Evolutionary conservation across 2,113 vertebrate species (phyloP).

Genomic region (Entomyzon cyanotis): DNA sequence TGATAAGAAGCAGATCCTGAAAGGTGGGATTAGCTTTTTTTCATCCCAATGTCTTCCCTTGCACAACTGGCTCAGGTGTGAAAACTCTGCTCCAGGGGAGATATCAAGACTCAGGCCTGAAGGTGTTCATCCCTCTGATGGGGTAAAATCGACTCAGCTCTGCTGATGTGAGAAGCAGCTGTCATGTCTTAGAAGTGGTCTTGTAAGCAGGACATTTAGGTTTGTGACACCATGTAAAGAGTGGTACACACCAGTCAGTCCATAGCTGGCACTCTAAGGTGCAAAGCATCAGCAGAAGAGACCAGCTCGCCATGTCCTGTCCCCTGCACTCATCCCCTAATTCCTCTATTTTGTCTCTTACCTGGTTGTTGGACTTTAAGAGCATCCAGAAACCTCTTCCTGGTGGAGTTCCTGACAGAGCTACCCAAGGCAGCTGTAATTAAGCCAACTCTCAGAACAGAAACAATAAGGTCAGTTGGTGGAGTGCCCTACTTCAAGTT

Average conservation of each 20-base stretch:
- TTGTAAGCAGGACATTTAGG: background rate
- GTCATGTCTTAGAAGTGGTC: background rate
- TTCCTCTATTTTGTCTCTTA: background rate
- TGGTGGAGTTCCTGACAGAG: background rate
- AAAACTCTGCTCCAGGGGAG: background rate
- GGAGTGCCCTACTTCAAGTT: background rate
- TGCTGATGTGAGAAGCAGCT: background rate
- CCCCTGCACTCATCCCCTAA: background rate
- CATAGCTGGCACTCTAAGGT: background rate
- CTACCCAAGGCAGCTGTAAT: background rate
- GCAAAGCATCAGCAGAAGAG: background rate
- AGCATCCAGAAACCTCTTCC: background rate
- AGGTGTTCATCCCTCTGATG: background rate
- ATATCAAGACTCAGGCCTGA: rapidly evolving
- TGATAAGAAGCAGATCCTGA: background rate
- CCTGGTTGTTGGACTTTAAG: too few relatives aligned
- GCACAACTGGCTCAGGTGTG: background rate
- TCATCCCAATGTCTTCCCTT: background rate
- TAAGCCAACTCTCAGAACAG: background rate
- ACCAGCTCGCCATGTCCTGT: background rate
- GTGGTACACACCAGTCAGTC: background rate
- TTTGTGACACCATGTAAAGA: background rate
- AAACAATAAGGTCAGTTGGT: background rate
- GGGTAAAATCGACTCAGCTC: background rate
- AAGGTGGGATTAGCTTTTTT: background rate